Evolutionary conservation across 2,113 vertebrate species (phyloP).

Genomic region (Dissostichus mawsoni): DNA sequence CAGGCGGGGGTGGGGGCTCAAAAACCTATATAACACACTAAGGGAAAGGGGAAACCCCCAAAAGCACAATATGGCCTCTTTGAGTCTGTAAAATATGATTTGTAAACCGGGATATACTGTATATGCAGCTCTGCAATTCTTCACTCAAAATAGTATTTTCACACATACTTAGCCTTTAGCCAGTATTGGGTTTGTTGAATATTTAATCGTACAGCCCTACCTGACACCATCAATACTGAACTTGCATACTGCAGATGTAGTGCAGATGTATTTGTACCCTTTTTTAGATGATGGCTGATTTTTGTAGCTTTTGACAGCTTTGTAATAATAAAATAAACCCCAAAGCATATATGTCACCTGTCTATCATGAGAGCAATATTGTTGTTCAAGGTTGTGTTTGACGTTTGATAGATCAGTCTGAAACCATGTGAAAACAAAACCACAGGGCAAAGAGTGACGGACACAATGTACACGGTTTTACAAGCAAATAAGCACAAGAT

Average conservation of each 20-base stretch:
- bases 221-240: background rate
- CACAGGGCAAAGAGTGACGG: background rate
- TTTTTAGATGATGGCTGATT: too few relatives aligned
- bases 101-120: too few relatives aligned
- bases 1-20: too few relatives aligned
- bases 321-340: slow-evolving; percentile 22
- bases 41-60: too few relatives aligned
- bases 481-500: slow-evolving; percentile 48
- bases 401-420: slow-evolving; percentile 13
- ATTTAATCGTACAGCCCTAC: too few relatives aligned
- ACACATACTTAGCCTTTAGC: too few relatives aligned
- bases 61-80: too few relatives aligned
- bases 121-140: too few relatives aligned
- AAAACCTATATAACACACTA: too few relatives aligned
- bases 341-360: slow-evolving; percentile 16
- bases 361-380: slow-evolving; percentile 24
- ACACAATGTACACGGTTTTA: slow-evolving; percentile 31
- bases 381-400: slow-evolving; percentile 19
- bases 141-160: too few relatives aligned
- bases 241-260: background rate
- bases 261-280: background rate
- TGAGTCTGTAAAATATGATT: too few relatives aligned
- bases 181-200: too few relatives aligned
- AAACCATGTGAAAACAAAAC: slow-evolving; percentile 26
- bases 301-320: slow-evolving; percentile 10